Evolutionary conservation across 1,140 invertebrate species (phyloP), one percentile per base, ranked within the genome.

Genomic region (Sipha flava): DNA sequence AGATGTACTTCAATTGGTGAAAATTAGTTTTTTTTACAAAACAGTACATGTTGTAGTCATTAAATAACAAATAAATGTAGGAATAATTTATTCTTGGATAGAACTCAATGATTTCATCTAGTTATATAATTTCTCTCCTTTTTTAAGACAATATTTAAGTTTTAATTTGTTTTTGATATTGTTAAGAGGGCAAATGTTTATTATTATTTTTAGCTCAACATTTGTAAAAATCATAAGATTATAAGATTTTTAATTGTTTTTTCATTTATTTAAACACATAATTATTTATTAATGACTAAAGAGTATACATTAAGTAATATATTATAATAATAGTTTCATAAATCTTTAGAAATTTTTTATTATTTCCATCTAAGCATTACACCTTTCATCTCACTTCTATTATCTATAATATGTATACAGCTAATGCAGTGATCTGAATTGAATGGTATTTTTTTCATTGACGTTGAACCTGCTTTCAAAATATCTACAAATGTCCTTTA

Each of bases 401-500:
- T 3, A 45, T n/a, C 12, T 40, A 5, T 40, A 29, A 5, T 23
- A 10, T 21, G 21, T 21, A 7, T 10, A n/a, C 12, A 57, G 43
- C 54, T 59, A 77, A 77, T 77, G 40, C 1, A 77, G 34, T 43
- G 73, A 77, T 59, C 52, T 77, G 16, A 77, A 77, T 29, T 77
- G 1, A 26, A 26, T 43, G 18, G 52, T 37, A 26, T 40, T 77
- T 14, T 26, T n/a, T 40, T 59, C 52, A 6, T 77, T 77, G 16
- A 21, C 23, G 1, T 59, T 80, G 81, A 43, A 84, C 80, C 18
- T 81, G n/a, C 84, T 85, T 79, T 90, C 89, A 82, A 90, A 90
- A 80, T 89, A 88, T 81, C 89, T 86, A 81, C 89, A 90, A 85
- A 90, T 89, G 79, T 90, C 88, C 10, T 88, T 84, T 0, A 90